A percentile compares a stretch with the other conserved stretches of the same genome.
Evolutionary conservation across 2,888 invertebrate species (phyloP).

Genomic region (Hipparchia sbordonii): DNA sequence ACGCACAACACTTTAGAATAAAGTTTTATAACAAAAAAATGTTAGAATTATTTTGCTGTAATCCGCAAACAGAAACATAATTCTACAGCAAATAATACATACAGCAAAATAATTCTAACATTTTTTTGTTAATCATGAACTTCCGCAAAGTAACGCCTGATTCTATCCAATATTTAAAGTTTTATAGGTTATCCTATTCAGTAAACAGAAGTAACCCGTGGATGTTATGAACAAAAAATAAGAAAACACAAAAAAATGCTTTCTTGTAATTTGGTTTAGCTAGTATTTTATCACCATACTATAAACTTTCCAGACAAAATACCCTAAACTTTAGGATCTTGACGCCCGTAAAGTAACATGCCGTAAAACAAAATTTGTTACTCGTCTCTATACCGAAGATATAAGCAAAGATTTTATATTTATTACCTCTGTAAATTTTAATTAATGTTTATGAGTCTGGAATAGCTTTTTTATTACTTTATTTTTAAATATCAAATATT

Average conservation of each 20-base stretch:
- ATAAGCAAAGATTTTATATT: conserved; percentile 18
- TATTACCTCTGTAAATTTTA: conserved; percentile 19
- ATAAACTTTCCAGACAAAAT: conserved; percentile 6
- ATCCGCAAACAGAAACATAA: too few relatives aligned
- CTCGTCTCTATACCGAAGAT: conserved; percentile 4
- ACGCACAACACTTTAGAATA: too few relatives aligned
- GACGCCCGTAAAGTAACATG: conserved; percentile 16
- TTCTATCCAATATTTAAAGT: too few relatives aligned
- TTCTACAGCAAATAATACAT: too few relatives aligned
- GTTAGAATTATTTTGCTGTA: too few relatives aligned
- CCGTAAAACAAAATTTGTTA: conserved; percentile 22
- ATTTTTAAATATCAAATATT: not conserved
- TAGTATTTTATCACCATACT: conserved; percentile 11
- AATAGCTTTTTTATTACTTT: conserved; percentile 9
- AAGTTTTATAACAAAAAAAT: too few relatives aligned
- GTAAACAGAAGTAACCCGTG: too few relatives aligned
- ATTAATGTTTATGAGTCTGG: conserved; percentile 12
- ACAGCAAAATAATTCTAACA: too few relatives aligned
- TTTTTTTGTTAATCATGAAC: too few relatives aligned
- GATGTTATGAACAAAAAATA: not conserved
- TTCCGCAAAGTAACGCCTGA: not conserved
- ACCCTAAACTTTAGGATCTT: conserved; percentile 13
- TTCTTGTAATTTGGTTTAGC: not conserved
- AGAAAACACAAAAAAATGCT: not conserved
- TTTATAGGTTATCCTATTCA: too few relatives aligned